Percentiles rank a stretch among this genome's conserved stretches.
Evolutionary conservation across 1,140 invertebrate species (phyloP).

Genomic region (Sminthurides bifidus): DNA sequence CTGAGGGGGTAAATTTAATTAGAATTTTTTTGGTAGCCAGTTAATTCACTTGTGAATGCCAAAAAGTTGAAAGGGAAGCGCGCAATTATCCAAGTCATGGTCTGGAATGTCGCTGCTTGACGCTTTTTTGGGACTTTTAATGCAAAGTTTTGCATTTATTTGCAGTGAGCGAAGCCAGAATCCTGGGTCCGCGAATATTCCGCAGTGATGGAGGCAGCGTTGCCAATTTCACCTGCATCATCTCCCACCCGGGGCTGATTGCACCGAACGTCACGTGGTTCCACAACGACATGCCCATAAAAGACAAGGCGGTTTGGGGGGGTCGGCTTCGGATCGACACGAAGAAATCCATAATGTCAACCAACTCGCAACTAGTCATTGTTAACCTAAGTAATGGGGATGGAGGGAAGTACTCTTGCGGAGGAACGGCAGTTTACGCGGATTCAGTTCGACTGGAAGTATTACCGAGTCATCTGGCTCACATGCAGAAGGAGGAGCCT

Average conservation of each 20-base stretch:
- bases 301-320: constrained; percentile 20
- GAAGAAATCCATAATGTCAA: constrained; percentile 11
- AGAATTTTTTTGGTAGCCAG: no score
- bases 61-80: no score
- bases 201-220: constrained; percentile 23
- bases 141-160: no score
- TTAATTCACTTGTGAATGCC: no score
- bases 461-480: background rate
- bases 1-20: no score
- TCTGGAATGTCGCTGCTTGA: no score
- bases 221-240: constrained; percentile 32
- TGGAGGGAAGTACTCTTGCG: constrained; percentile 27
- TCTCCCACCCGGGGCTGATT: constrained; percentile 12
- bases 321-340: constrained; percentile 31
- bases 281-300: constrained; percentile 30
- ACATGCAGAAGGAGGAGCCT: no score
- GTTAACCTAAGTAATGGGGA: constrained; percentile 12
- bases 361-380: constrained; percentile 25
- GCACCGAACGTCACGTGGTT: constrained; percentile 30
- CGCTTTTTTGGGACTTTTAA: no score
- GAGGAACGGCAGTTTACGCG: constrained; percentile 11
- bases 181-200: constrained; percentile 27
- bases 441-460: constrained; percentile 9
- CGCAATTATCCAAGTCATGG: no score
- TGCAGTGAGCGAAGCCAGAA: constrained; percentile 26